phyloP scores from a whole-genome alignment of 2,888 invertebrate genomes.

The Hesperia comma region DNA sequence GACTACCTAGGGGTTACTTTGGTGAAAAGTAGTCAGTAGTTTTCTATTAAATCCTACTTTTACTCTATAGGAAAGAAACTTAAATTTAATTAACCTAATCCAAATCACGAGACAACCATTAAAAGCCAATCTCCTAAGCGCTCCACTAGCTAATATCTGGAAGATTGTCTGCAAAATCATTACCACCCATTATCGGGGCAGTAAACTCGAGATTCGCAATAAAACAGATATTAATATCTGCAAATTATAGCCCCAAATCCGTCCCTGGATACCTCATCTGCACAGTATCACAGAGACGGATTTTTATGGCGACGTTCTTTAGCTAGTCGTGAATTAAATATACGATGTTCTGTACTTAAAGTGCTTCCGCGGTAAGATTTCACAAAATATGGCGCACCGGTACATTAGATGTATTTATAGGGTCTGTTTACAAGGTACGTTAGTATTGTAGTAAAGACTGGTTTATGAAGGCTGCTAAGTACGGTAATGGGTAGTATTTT shows the following conservation, averaged over 20 bases:
- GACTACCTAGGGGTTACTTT: too few relatives aligned
- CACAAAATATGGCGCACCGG: constrained; percentile 67
- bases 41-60: too few relatives aligned
- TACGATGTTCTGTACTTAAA: constrained; percentile 77
- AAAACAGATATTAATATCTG: constrained; percentile 79
- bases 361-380: constrained; percentile 80
- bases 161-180: constrained; percentile 65
- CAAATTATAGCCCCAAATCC: constrained; percentile 72
- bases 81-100: too few relatives aligned
- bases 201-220: constrained; percentile 80
- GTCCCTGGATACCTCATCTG: constrained; percentile 79
- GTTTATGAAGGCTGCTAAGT: neutral
- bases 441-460: neutral
- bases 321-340: constrained; percentile 80
- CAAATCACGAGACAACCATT: constrained; percentile 26
- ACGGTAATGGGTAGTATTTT: neutral
- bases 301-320: constrained; percentile 82
- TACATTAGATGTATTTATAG: constrained; percentile 30
- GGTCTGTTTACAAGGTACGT: constrained; percentile 21
- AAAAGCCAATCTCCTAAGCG: constrained; percentile 21
- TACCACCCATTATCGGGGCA: constrained; percentile 72
- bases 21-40: too few relatives aligned
- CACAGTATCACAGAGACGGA: constrained; percentile 78
- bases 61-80: too few relatives aligned
- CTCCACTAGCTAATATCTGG: constrained; percentile 39